Conservation (phyloP, 1,140 invertebrate genomes). For the Himalopsyche phryganea region DNA sequence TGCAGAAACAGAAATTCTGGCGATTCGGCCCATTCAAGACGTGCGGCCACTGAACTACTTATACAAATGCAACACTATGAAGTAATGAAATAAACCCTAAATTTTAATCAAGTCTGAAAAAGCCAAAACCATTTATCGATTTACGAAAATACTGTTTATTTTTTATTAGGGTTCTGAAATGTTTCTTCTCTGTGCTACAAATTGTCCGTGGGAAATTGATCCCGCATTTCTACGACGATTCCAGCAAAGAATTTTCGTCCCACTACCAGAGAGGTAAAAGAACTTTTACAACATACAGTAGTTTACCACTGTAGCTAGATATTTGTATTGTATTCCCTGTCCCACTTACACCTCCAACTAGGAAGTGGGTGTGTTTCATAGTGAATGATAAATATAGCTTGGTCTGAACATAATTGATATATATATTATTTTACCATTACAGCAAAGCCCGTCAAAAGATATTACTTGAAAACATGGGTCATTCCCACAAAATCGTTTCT, state of each 20-base stretch:
- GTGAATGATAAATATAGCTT: too few relatives aligned
- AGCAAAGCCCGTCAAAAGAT: constrained; percentile 17
- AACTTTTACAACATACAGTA: too few relatives aligned
- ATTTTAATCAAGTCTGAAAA: too few relatives aligned
- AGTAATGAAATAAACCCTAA: constrained; percentile 9
- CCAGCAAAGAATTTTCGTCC: constrained; percentile 57
- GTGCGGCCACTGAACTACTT: constrained; percentile 34
- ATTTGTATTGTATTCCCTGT: too few relatives aligned
- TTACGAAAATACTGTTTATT: too few relatives aligned
- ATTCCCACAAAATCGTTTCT: constrained; percentile 35
- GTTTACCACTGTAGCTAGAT: too few relatives aligned
- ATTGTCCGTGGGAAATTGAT: constrained; percentile 66
- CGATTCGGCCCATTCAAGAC: constrained; percentile 54
- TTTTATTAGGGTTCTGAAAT: constrained; percentile 30
- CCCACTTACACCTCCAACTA: too few relatives aligned
- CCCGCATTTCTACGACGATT: constrained; percentile 59
- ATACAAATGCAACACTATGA: constrained; percentile 29
- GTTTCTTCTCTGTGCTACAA: constrained; percentile 59
- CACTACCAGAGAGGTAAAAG: constrained; percentile 53
- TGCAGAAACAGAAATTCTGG: constrained; percentile 48
- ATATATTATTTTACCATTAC: constrained; percentile 37
- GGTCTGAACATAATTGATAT: too few relatives aligned
- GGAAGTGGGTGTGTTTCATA: too few relatives aligned
- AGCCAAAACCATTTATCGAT: too few relatives aligned
- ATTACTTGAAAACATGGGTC: constrained; percentile 16